A percentile compares a stretch with the other conserved stretches of the same genome.
phyloP scores from a whole-genome alignment of 2,888 invertebrate species.

The Apodemia mormo region DNA sequence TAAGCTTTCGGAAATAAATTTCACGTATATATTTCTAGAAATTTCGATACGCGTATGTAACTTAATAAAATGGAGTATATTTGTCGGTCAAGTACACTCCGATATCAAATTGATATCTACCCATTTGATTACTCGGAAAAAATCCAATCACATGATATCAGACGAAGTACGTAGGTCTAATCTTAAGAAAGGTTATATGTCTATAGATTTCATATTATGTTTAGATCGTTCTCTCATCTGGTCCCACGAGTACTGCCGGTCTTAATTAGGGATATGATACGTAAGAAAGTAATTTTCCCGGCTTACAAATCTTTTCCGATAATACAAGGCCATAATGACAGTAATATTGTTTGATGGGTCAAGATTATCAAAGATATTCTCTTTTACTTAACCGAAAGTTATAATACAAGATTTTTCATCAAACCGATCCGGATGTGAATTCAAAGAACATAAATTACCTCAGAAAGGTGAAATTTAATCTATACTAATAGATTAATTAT shows the following conservation, averaged over 20 bases:
- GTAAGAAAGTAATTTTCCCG: slow-evolving; percentile 67
- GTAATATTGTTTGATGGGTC: slow-evolving; percentile 43
- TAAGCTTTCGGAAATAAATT: too few relatives aligned
- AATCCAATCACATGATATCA: slow-evolving; percentile 2
- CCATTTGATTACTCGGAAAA: background rate
- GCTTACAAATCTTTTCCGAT: slow-evolving; percentile 54
- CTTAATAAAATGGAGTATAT: too few relatives aligned
- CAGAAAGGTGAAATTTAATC: too few relatives aligned
- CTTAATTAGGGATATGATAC: slow-evolving; percentile 71
- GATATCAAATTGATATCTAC: too few relatives aligned
- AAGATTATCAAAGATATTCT: slow-evolving; percentile 39
- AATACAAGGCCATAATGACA: slow-evolving; percentile 38
- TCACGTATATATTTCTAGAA: too few relatives aligned
- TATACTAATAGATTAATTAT: too few relatives aligned
- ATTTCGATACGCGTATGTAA: too few relatives aligned
- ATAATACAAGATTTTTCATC: background rate
- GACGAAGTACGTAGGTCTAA: background rate
- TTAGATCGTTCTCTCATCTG: slow-evolving; percentile 47
- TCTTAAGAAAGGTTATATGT: slow-evolving; percentile 20
- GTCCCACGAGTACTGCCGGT: slow-evolving; percentile 44
- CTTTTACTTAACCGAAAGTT: background rate
- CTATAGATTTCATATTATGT: slow-evolving; percentile 64
- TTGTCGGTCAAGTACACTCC: too few relatives aligned
- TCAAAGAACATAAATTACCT: background rate
- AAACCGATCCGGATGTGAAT: background rate